Base-by-base conservation (phyloP, 1,140 invertebrate species). In the Pseudomyrmex sp. region DNA sequence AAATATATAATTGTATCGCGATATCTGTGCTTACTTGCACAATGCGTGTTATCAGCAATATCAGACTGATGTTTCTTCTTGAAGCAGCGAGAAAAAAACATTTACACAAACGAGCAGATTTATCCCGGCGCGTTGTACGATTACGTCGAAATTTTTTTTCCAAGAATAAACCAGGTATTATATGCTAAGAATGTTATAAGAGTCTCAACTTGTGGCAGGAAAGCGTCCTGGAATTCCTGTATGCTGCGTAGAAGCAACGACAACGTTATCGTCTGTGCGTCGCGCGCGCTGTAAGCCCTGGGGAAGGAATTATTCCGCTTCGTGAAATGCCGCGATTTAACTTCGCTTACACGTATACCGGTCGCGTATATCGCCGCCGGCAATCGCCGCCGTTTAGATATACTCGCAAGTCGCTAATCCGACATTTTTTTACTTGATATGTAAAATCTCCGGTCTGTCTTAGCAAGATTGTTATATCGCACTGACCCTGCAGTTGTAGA, bases 251-350 rank as follows among this genome's bases (percentile, higher is more conserved):
- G 61, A 61, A 56, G 76, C 66, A 46, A 48, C 48, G 66, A 18
- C 66, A 66, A 62, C 76, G 76, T 65, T 80, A 80, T 65, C 76
- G 66, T 20, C 23, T 35, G 54, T n/a, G 52, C 44, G 65, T 35
- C 5, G 35, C 35, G 35, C 35, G 76, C 54, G 73, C 61, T 63
- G 61, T 18, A 54, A 66, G 62, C 70, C 61, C 73, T 59, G 82
- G 48, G 63, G 52, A 80, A 66, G 75, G 56, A 84, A 79, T 84
- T 84, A 80, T 80, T 84, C 74, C 48, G 82, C 82, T 79, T 79
- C 82, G 82, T 84, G 82, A 84, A 84, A 84, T 84, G 74, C 73
- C 82, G 82, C 63, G 82, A 84, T 84, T 84, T 83, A 79, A 63
- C 62, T 63, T 66, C 63, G 74, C 74, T 70, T 59, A 80, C 66